These are phyloP conservation scores for Catagonus wagneri DNA, from an alignment of 2,113 vertebrate genomes.

Conservation along the genomic window DNA sequence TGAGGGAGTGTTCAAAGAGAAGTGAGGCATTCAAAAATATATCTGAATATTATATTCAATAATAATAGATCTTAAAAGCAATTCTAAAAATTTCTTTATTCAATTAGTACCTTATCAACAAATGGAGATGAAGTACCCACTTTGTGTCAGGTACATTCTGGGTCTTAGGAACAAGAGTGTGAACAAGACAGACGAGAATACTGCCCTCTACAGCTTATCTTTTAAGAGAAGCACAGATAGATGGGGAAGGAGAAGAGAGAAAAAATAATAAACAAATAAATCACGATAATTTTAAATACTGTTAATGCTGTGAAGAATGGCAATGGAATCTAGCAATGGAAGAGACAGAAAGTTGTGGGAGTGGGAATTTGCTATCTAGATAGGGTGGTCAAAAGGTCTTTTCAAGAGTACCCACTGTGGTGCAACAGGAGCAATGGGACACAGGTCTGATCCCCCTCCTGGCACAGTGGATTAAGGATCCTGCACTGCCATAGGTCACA, in stretches of 20 bases:
- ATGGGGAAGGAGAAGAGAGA: not conserved
- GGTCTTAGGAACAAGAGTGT: not conserved
- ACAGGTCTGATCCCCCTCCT: no score
- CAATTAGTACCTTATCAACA: not conserved
- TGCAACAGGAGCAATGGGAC: no score
- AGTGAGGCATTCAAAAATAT: not conserved
- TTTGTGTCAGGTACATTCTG: not conserved
- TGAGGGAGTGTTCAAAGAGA: not conserved
- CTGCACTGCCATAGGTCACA: no score
- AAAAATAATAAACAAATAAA: not conserved
- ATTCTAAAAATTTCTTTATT: not conserved
- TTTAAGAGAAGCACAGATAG: not conserved
- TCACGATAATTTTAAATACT: not conserved
- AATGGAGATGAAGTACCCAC: not conserved
- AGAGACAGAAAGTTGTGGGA: not conserved
- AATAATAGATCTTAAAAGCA: not conserved
- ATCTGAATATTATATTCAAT: not conserved
- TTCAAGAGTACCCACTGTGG: not conserved
- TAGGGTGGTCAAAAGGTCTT: not conserved
- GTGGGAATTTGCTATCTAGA: not conserved
- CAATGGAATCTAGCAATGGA: not conserved
- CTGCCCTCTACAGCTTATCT: not conserved
- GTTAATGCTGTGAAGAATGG: not conserved
- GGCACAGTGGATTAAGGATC: no score
- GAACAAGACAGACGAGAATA: not conserved